Evolutionary conservation across 2,113 vertebrate species (phyloP).

Genomic region (Ailurus styani): DNA sequence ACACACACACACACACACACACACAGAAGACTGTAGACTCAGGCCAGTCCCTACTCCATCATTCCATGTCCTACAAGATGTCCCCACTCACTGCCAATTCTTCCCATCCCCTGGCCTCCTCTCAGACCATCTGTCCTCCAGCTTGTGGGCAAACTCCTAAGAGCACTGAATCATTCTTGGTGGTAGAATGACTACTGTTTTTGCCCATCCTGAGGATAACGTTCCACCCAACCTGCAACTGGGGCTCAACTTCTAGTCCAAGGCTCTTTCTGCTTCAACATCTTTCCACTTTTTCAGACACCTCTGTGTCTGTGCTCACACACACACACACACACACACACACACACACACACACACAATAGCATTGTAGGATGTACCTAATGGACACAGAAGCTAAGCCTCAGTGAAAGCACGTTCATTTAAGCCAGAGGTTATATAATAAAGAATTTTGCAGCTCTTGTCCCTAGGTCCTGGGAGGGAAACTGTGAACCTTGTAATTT

Average conservation of each 20-base stretch:
- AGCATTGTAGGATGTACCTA: neutral
- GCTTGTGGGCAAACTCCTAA: neutral
- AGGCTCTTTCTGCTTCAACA: neutral
- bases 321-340: neutral
- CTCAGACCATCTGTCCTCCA: neutral
- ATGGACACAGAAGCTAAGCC: neutral
- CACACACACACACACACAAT: fast-evolving
- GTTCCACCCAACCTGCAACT: neutral
- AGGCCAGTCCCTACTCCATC: neutral
- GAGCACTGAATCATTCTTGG: neutral
- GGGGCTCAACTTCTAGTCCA: neutral
- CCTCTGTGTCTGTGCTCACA: neutral
- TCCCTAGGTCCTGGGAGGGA: neutral
- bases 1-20: neutral
- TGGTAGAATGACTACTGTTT: neutral
- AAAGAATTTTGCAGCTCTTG: neutral
- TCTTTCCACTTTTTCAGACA: neutral
- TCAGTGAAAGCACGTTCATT: neutral
- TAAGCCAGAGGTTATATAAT: neutral
- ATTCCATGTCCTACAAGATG: neutral
- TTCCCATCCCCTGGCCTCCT: neutral
- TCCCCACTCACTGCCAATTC: too few species aligned
- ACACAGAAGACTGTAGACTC: neutral
- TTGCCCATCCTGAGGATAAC: neutral
- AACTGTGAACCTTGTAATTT: neutral